A percentile compares a stretch with the other conserved stretches of the same genome.
phyloP scores from a whole-genome alignment of 2,113 vertebrate species.

The Heterocephalus glaber region DNA sequence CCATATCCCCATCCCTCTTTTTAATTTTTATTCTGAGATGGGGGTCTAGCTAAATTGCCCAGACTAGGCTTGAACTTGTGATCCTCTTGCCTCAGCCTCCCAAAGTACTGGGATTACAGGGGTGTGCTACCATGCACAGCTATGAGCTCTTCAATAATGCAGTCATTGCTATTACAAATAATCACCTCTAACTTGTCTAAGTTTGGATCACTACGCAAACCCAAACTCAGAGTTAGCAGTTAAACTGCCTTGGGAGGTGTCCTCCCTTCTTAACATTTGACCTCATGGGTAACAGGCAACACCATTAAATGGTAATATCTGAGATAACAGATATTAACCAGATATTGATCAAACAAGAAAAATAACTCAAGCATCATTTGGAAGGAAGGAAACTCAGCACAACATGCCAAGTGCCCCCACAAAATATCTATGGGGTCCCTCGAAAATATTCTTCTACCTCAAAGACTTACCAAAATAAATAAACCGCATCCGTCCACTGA shows the following conservation, averaged over 20 bases:
- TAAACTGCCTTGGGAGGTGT: not conserved
- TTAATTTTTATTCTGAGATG: not conserved
- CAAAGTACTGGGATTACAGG: not conserved
- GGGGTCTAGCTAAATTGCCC: not conserved
- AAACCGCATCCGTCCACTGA: conserved; percentile 78
- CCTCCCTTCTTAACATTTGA: not conserved
- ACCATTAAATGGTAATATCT: not conserved
- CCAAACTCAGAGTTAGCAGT: not conserved
- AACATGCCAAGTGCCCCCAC: conserved; percentile 72
- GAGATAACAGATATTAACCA: conserved; percentile 1
- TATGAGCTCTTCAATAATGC: not conserved
- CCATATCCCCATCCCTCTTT: not conserved
- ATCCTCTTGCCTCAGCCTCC: not conserved
- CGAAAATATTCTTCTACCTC: conserved; percentile 68
- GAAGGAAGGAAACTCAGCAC: conserved; percentile 28
- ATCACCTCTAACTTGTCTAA: not conserved
- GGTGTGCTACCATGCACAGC: not conserved
- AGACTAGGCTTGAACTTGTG: not conserved
- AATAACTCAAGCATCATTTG: conserved; percentile 52
- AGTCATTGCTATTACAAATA: conserved; percentile 37
- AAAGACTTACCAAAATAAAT: conserved; percentile 82
- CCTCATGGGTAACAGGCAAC: not conserved
- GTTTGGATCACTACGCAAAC: not conserved
- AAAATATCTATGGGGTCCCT: conserved; percentile 50
- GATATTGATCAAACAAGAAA: conserved; percentile 65